These are phyloP conservation scores for Macrophya annulata DNA, from an alignment of 2,888 invertebrate species.

Conservation along the genomic window DNA sequence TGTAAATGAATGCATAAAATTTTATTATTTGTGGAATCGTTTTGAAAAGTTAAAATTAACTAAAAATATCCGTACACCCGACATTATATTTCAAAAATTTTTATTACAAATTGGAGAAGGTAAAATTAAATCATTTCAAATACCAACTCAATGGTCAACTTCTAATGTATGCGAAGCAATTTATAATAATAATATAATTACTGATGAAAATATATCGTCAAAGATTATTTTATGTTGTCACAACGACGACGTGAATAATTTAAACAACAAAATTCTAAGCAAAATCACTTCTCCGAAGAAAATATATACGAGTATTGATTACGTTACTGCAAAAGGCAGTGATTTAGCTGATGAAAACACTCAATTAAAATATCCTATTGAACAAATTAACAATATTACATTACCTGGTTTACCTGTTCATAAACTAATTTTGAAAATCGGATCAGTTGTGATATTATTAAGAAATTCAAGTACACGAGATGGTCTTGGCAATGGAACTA, in stretches of 20 bases:
- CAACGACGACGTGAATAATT: slow-evolving; percentile 32
- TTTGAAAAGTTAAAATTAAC: slow-evolving; percentile 7
- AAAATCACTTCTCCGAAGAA: neutral
- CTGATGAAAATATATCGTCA: slow-evolving; percentile 19
- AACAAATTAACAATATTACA: slow-evolving; percentile 57
- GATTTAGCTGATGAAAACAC: slow-evolving; percentile 30
- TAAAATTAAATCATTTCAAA: no score
- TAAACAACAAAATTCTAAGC: slow-evolving; percentile 44
- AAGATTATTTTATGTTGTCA: slow-evolving; percentile 12
- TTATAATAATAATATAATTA: neutral
- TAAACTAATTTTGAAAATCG: slow-evolving; percentile 59
- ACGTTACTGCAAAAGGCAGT: slow-evolving; percentile 16
- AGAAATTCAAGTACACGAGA: slow-evolving; percentile 59
- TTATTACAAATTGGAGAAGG: no score
- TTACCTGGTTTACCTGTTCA: slow-evolving; percentile 8
- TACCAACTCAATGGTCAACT: neutral
- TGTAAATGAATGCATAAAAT: neutral
- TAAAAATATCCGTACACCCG: slow-evolving; percentile 9
- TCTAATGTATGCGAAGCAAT: neutral
- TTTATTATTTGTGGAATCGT: neutral
- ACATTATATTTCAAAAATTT: neutral
- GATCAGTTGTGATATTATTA: slow-evolving; percentile 59
- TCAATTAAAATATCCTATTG: slow-evolving; percentile 55
- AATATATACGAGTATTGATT: slow-evolving; percentile 48
- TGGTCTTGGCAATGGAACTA: slow-evolving; percentile 60